phyloP scores from a whole-genome alignment of 2,797 vertebrate species.

The Hippopotamyrus pictus region DNA sequence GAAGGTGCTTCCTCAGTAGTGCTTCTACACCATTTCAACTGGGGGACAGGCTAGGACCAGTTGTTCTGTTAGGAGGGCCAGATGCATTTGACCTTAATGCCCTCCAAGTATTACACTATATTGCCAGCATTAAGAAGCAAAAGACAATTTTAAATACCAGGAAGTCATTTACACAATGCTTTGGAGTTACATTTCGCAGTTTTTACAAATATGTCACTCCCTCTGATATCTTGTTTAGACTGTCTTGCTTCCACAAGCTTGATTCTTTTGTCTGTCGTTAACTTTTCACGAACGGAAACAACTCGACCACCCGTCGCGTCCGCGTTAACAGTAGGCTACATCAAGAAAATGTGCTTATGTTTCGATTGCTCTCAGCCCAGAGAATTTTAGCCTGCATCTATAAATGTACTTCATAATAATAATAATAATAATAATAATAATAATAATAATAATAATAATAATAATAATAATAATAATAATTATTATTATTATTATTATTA shows the following conservation, averaged over 20 bases:
- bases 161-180: background rate
- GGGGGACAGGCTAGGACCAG: background rate
- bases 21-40: background rate
- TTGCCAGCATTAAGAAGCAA: background rate
- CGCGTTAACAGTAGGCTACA: background rate
- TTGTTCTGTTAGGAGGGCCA: background rate
- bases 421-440: no score
- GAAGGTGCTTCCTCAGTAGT: background rate
- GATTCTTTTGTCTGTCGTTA: background rate
- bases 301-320: background rate
- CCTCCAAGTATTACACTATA: background rate
- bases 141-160: background rate
- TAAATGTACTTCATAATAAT: background rate
- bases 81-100: background rate
- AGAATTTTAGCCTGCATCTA: background rate
- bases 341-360: background rate
- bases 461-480: no score
- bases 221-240: background rate
- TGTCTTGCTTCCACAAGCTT: background rate
- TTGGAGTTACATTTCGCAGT: background rate
- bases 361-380: background rate
- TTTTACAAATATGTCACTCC: background rate
- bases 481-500: no score
- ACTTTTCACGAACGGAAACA: background rate
- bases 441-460: no score